Conservation (phyloP, 2,797 vertebrate species). For the Odontamblyopus lacepedii region DNA sequence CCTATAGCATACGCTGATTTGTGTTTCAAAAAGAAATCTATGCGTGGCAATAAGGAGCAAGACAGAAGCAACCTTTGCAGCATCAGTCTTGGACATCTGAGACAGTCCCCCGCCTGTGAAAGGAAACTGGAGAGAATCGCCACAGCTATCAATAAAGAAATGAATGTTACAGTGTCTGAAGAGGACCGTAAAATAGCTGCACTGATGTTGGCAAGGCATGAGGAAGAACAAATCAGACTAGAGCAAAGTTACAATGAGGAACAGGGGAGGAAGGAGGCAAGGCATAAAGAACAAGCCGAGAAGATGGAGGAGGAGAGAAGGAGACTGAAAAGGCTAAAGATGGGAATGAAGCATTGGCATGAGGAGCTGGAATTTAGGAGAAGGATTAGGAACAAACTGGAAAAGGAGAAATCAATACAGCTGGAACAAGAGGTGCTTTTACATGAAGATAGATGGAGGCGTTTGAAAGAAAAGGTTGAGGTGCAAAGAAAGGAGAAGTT, state of each 20-base stretch:
- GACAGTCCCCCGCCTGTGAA: slow-evolving; percentile 55
- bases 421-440: slow-evolving; percentile 35
- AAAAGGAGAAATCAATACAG: slow-evolving; percentile 3
- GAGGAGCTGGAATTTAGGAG: slow-evolving; percentile 64
- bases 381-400: slow-evolving; percentile 31
- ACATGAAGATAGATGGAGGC: slow-evolving; percentile 65
- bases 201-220: slow-evolving; percentile 81
- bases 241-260: slow-evolving; percentile 66
- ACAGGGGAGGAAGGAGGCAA: slow-evolving; percentile 71
- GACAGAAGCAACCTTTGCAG: slow-evolving; percentile 55
- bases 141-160: slow-evolving; percentile 62
- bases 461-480: slow-evolving; percentile 60
- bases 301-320: slow-evolving; percentile 57
- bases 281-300: slow-evolving; percentile 54
- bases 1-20: slow-evolving; percentile 51
- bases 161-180: slow-evolving; percentile 70
- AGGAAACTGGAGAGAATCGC: slow-evolving; percentile 64
- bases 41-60: slow-evolving; percentile 29
- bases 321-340: slow-evolving; percentile 64
- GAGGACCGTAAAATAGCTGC: slow-evolving; percentile 83
- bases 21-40: slow-evolving; percentile 32
- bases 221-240: slow-evolving; percentile 69
- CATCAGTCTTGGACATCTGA: slow-evolving; percentile 70
- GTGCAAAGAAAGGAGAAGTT: slow-evolving; percentile 44
- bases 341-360: slow-evolving; percentile 65